Percentiles rank a stretch among this genome's conserved stretches.
Conservation (phyloP, 2,113 vertebrate species). For the Pseudopipra pipra region DNA sequence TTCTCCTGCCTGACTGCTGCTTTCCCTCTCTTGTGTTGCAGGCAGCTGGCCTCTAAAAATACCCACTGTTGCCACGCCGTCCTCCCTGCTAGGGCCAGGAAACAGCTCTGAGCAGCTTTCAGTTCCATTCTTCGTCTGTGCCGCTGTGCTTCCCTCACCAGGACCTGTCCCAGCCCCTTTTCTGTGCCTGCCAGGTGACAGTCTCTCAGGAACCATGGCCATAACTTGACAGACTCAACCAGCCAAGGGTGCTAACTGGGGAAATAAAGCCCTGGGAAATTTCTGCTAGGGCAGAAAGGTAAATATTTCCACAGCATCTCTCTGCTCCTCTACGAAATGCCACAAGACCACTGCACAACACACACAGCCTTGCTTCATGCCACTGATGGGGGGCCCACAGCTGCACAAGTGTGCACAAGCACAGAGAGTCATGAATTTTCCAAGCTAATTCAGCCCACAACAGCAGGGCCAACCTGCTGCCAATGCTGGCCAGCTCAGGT, state of each 20-base stretch:
- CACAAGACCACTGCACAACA: rapidly evolving
- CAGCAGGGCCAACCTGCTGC: not conserved
- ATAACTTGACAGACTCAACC: rapidly evolving
- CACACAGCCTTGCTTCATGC: rapidly evolving
- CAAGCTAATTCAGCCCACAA: rapidly evolving
- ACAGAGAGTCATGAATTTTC: not conserved
- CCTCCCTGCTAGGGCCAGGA: slow-evolving; percentile 27
- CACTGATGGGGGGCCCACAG: not conserved
- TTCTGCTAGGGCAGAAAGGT: not conserved
- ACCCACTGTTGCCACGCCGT: not conserved
- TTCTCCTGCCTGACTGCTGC: not conserved
- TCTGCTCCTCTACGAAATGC: not conserved
- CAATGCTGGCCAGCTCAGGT: not conserved
- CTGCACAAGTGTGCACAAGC: rapidly evolving
- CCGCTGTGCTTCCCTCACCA: not conserved
- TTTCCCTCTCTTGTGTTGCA: slow-evolving; percentile 7
- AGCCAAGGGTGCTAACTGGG: not conserved
- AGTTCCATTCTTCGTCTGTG: not conserved
- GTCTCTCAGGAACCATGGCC: not conserved
- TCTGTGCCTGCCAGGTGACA: not conserved
- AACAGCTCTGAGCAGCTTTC: not conserved
- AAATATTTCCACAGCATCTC: not conserved
- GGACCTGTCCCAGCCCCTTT: not conserved
- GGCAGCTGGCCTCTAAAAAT: slow-evolving; percentile 67
- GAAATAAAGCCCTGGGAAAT: not conserved